Conservation (phyloP, 2,113 vertebrate species). For the human (Homo sapiens) region DNA sequence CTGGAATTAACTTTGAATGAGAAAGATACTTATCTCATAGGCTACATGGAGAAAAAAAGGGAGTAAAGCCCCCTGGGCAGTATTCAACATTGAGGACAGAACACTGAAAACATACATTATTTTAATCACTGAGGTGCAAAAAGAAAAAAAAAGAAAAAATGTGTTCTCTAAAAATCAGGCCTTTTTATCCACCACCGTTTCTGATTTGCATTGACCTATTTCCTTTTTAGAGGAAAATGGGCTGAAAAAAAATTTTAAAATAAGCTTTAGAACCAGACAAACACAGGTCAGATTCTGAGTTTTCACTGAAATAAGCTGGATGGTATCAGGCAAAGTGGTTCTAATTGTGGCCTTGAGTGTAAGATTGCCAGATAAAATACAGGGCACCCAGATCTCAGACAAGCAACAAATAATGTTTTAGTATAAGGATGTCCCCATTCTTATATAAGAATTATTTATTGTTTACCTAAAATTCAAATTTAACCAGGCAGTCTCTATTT, state of each 20-base stretch:
- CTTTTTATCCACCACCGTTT: background rate
- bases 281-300: background rate
- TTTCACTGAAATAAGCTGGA: background rate
- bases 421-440: background rate
- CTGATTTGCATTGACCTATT: background rate
- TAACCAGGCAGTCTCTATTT: background rate
- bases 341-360: no score
- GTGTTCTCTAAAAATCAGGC: background rate
- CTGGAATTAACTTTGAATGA: constrained; percentile 58
- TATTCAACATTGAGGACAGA: background rate
- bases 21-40: constrained; percentile 48
- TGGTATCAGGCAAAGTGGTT: background rate
- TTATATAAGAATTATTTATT: background rate
- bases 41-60: background rate
- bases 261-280: background rate
- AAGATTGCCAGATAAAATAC: background rate
- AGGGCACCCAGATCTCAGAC: background rate
- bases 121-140: background rate
- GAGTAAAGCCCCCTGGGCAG: background rate
- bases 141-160: background rate
- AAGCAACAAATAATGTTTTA: background rate
- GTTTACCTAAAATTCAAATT: background rate
- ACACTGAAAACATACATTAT: background rate
- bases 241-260: background rate
- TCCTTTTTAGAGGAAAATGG: background rate